Percentiles rank a stretch among this genome's conserved stretches.
These are phyloP conservation scores for Leptinotarsa tumamoca DNA, from an alignment of 2,888 invertebrate genomes.

Conservation along the genomic window DNA sequence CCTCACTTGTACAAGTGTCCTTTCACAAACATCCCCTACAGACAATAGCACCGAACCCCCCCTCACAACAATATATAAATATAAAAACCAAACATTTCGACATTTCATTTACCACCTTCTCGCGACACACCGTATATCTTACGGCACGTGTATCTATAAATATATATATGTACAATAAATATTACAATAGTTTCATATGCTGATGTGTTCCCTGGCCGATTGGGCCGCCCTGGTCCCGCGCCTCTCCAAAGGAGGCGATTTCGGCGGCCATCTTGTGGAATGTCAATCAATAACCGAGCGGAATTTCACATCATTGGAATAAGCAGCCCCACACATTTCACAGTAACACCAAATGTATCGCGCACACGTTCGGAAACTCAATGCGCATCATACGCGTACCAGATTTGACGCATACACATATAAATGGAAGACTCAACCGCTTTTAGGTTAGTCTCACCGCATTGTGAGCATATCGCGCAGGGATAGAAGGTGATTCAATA, in stretches of 20 bases:
- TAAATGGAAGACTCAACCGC: too few species aligned
- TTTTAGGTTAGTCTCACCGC: too few species aligned
- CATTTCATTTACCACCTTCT: slow-evolving; percentile 3
- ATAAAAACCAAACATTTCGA: slow-evolving; percentile 15
- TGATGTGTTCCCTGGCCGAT: slow-evolving; percentile 65
- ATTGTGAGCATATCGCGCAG: too few species aligned
- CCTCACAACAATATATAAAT: neutral
- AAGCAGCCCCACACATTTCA: slow-evolving; percentile 49
- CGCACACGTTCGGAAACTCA: neutral
- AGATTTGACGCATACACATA: too few species aligned
- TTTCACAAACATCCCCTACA: neutral
- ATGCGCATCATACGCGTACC: neutral
- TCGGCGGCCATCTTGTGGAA: slow-evolving; percentile 65
- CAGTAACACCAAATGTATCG: neutral
- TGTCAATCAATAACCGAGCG: slow-evolving; percentile 63
- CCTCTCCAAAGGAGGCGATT: slow-evolving; percentile 56
- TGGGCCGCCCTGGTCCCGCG: slow-evolving; percentile 67
- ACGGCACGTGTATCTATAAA: slow-evolving; percentile 1
- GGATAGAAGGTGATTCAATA: too few species aligned
- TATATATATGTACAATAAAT: slow-evolving; percentile 41
- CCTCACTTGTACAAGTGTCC: neutral
- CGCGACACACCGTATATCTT: slow-evolving; percentile 7
- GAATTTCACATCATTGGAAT: slow-evolving; percentile 66
- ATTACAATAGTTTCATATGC: slow-evolving; percentile 38
- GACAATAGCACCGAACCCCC: slow-evolving; percentile 18